Base-by-base conservation (phyloP, 2,888 invertebrate genomes). In the Oscheius sp. region DNA sequence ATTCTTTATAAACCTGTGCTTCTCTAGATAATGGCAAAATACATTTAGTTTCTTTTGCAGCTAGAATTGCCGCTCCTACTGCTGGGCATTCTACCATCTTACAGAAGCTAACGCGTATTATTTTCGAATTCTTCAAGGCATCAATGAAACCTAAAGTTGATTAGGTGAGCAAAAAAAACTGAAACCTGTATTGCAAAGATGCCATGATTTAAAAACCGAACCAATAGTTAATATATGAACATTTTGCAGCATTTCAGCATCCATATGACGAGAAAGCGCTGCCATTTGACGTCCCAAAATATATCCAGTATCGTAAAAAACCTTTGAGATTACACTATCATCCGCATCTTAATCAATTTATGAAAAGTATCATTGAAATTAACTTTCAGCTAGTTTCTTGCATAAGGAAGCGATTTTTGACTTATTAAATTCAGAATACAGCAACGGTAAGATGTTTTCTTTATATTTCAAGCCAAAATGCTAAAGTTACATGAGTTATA, bases 281-380 rank as follows among this genome's bases (percentile, higher is more conserved):
- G 89, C 86, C 12, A 94, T 88, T 83, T 91, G 90, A 61, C 89
- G 89, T 0, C 91, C 93, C 64, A 92, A 88, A 65, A 89, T 86
- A 70, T 87, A 81, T 38, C 94, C 92, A 81, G 92, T 91, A 86
- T 92, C 88, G 72, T 88, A 85, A 85, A 94, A 94, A 0, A 93
- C 86, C 77, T 91, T 89, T 14, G 88, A 84, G 69, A 92, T 91
- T 1, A 96, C 88, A 0, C 89, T 87, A 86, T 97, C 95, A 0
- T 91, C 92, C 17, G 33, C 62, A 49, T 62, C 62, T 62, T 9
- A 17, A 26, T 49, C 90, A 87, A 64, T 89, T 89, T 0, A 92
- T 92, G 68, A 91, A 9, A 22, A 57, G 17, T n/a, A 44, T 14
- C 12, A n/a, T 9, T 28, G 17, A 30, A 38, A 17, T 72, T 69